Evolutionary conservation across 2,113 vertebrate genomes (phyloP), one percentile per base, ranked within the genome.

Genomic region (Chaenocephalus aceratus): DNA sequence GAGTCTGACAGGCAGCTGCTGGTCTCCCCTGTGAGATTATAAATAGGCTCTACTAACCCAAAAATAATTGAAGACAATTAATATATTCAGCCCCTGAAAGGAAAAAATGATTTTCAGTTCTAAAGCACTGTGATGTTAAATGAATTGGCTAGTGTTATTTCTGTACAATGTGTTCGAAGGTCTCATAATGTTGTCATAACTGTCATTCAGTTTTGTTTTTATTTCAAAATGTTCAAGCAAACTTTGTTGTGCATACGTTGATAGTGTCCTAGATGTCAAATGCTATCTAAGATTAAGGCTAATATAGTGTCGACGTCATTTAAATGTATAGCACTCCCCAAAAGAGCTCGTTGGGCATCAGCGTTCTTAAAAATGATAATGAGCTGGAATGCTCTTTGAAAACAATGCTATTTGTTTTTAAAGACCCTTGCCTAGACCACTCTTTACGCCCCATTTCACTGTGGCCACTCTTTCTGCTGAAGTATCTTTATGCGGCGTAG

Each of bases 401-500:
- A 48, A 64, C 48, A 77, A 44, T n/a, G 46, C 10, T 82, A 54
- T 78, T 78, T 80, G 14, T 59, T 71, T 54, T 74, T 80, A n/a
- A 79, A 64, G 15, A 13, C 21, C 49, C 36, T 58, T 21, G 23
- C 54, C 21, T 41, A 46, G 23, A 68, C 53, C 59, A 15, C 57
- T 65, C 62, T 53, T 34, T 58, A 15, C 0, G 2, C 34, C 30
- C 53, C 51, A 30, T 65, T 69, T 76, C 71, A 78, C 16, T 1
- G 54, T 10, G 2, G 30, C 52, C 2, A 3, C 23, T 49, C 16
- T 48, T n/a, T 64, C 77, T 74, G 54, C 56, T 74, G 18, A 65
- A 9, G 51, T 70, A 53, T 73, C 30, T 51, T 46, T 7, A 30
- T 30, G 30, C 3, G 3, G 30, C 4, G 4, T 10, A 34, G 18